These are phyloP conservation scores for Julus scandinavius DNA, from an alignment of 2,888 invertebrate genomes.

Conservation along the genomic window DNA sequence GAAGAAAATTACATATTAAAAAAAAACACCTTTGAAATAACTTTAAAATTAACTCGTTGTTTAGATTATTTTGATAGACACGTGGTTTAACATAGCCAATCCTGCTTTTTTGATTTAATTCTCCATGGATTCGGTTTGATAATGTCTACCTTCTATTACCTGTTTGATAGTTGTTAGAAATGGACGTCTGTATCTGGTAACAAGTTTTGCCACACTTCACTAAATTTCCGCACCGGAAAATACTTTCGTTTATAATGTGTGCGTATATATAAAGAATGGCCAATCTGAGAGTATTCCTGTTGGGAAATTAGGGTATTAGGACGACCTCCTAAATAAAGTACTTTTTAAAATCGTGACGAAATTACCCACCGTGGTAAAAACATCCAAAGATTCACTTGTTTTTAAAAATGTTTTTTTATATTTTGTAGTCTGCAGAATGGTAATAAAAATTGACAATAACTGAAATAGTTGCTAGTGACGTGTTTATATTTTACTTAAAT, in stretches of 20 bases:
- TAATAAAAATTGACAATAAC: too few species aligned
- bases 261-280: neutral
- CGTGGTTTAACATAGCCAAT: neutral
- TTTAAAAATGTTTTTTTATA: too few species aligned
- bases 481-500: too few species aligned
- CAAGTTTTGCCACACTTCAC: neutral
- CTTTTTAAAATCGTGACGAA: neutral
- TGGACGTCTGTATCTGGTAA: neutral
- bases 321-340: neutral
- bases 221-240: conserved; percentile 18
- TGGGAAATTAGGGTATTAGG: conserved; percentile 6
- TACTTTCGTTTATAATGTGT: neutral
- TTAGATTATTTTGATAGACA: neutral
- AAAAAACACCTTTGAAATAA: neutral
- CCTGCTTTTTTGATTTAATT: neutral
- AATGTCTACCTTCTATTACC: neutral
- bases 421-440: too few species aligned
- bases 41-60: neutral
- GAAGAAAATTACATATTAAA: neutral
- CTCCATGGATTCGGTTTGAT: neutral
- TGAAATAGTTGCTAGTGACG: too few species aligned
- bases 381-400: too few species aligned
- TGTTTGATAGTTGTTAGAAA: neutral
- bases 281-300: neutral
- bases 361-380: too few species aligned